Evolutionary conservation across 2,113 vertebrate genomes (phyloP), one percentile per base, ranked within the genome.

Genomic region (Corynorhinus townsendii): DNA sequence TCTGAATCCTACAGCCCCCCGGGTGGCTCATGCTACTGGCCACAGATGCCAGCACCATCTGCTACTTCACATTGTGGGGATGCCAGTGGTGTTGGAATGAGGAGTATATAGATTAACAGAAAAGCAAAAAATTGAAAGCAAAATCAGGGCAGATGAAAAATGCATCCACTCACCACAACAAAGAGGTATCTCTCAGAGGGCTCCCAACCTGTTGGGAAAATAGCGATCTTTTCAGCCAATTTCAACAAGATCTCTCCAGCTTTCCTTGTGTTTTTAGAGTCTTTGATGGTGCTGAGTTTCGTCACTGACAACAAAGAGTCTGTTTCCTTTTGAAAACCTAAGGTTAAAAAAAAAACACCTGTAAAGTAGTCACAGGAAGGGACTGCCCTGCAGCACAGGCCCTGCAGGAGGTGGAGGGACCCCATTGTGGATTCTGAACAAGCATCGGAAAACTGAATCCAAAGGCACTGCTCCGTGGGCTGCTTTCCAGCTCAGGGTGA

Each of bases 311-410:
- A 94, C 96, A 99, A 96, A 54, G 98, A 98, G 16, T 99, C 99
- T 1, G 98, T 99, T 97, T 99, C 99, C 89, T 98, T 98, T 97
- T 99, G 99, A 96, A 99, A 99, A 95, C 99, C 99, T 99, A 84
- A 49, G 49, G 33, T 11, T 11, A n/a, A 90, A 40, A 52, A 87
- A 93, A 43, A 22, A n/a, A 20, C n/a, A 64, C 2, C 82, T 11
- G 30, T 56, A 49, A 90, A 83, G 49, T 3, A 35, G 56, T 22
- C 59, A 62, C 19, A 24, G 30, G 19, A 80, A 90, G 89, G 14
- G 11, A 33, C 5, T 4, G 3, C 7, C 30, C 80, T 26, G 8
- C 6, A 87, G 26, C 14, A 22, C 0, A 2, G 19, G 14, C 30
- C 4, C 64, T 11, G 11, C 3, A 35, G 28, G 49, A 66, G 62